phyloP scores from a whole-genome alignment of 2,797 vertebrate species.

The Salarias fasciatus region DNA sequence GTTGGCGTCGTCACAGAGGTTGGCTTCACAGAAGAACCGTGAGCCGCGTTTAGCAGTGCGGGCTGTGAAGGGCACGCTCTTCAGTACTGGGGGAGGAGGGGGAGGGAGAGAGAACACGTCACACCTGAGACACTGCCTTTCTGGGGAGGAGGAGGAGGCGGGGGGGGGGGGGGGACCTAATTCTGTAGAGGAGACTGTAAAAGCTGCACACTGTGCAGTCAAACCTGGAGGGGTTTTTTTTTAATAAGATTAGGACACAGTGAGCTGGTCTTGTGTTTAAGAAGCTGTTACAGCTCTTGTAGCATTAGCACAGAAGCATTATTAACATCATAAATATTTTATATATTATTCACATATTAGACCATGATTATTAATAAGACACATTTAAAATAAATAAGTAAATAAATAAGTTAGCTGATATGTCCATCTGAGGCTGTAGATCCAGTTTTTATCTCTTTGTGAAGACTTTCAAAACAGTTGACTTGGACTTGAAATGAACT shows the following conservation, averaged over 20 bases:
- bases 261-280: conserved; percentile 6
- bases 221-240: neutral
- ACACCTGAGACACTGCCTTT: conserved; percentile 64
- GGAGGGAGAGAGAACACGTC: conserved; percentile 71
- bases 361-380: conserved; percentile 40
- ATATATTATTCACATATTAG: conserved; percentile 44
- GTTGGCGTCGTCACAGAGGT: conserved; percentile 97
- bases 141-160: neutral
- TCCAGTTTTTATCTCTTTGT: neutral
- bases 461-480: too few species aligned
- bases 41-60: conserved; percentile 98
- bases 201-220: neutral
- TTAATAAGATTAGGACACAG: conserved; percentile 37
- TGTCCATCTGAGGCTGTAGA: conserved; percentile 54
- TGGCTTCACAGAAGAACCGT: conserved; percentile 97
- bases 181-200: conserved; percentile 20
- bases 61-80: conserved; percentile 98
- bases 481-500: too few species aligned
- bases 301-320: conserved; percentile 41
- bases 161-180: conserved; percentile 29
- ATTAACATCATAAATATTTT: conserved; percentile 25
- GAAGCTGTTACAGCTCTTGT: conserved; percentile 32
- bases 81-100: conserved; percentile 88
- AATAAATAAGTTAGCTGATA: conserved; percentile 30
- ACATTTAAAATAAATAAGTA: conserved; percentile 6